Evolutionary conservation across 2,797 vertebrate species (phyloP).

Genomic region (Hirundo rustica): DNA sequence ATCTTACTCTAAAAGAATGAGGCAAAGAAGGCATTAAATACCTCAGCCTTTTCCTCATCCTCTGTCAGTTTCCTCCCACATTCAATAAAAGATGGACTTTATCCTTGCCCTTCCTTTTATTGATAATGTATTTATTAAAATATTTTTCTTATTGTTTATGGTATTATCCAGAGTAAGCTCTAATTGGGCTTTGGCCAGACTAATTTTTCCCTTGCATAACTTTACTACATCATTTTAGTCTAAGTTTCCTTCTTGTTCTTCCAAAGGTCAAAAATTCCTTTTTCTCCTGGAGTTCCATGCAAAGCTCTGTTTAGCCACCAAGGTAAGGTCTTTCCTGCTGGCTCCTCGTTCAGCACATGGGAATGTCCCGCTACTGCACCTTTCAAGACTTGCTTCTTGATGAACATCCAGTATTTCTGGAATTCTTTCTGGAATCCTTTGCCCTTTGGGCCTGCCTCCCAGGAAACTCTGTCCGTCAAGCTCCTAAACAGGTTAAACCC

Average conservation of each 20-base stretch:
- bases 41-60: background rate
- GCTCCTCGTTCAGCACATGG: background rate
- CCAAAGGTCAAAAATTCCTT: background rate
- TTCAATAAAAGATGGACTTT: background rate
- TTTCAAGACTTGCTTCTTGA: background rate
- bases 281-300: background rate
- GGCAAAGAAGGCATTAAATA: background rate
- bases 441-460: background rate
- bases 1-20: rapidly evolving
- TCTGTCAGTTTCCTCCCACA: background rate
- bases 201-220: background rate
- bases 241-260: background rate
- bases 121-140: background rate
- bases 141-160: background rate
- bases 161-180: background rate
- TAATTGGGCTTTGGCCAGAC: background rate
- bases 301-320: background rate
- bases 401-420: background rate
- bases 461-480: background rate
- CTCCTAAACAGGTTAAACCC: background rate
- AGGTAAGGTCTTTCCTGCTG: background rate
- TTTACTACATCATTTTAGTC: background rate
- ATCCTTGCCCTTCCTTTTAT: background rate
- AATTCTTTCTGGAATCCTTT: background rate
- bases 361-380: background rate